Evolutionary conservation across 2,797 vertebrate species (phyloP).

Genomic region (Sebastes miniatus): DNA sequence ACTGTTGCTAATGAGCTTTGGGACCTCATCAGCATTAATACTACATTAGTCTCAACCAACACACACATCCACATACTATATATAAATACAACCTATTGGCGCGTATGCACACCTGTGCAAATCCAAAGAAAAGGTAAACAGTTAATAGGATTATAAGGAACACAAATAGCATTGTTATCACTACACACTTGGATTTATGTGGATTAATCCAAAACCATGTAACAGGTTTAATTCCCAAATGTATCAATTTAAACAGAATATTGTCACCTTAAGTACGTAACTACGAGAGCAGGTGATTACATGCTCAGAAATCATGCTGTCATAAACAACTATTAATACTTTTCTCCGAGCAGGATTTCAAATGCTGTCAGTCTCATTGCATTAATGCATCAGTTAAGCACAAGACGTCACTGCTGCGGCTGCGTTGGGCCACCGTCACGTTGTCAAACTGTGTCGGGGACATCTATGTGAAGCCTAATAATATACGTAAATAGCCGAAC

Average conservation of each 20-base stretch:
- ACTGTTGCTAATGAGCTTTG: slow-evolving; percentile 78
- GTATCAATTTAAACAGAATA: slow-evolving; percentile 18
- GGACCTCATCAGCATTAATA: slow-evolving; percentile 81
- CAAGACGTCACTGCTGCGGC: slow-evolving; percentile 13
- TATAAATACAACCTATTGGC: slow-evolving; percentile 34
- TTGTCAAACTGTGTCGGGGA: slow-evolving; percentile 39
- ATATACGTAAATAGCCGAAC: slow-evolving; percentile 59
- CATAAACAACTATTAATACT: background rate
- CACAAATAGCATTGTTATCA: slow-evolving; percentile 28
- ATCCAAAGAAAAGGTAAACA: slow-evolving; percentile 60
- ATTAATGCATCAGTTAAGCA: slow-evolving; percentile 10
- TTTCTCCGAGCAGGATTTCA: background rate
- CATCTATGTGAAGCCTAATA: slow-evolving; percentile 47
- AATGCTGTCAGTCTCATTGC: slow-evolving; percentile 2
- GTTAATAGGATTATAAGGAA: slow-evolving; percentile 61
- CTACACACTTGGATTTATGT: slow-evolving; percentile 36
- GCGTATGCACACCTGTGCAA: slow-evolving; percentile 43
- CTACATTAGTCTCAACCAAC: slow-evolving; percentile 67
- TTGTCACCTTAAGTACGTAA: background rate
- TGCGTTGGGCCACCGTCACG: slow-evolving; percentile 2
- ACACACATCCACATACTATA: background rate
- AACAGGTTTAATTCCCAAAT: slow-evolving; percentile 37
- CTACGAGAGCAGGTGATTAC: background rate
- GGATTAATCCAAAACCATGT: slow-evolving; percentile 39
- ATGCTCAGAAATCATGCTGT: background rate